Evolutionary conservation across 2,113 vertebrate genomes (phyloP).

Genomic region (Siniperca knerii): DNA sequence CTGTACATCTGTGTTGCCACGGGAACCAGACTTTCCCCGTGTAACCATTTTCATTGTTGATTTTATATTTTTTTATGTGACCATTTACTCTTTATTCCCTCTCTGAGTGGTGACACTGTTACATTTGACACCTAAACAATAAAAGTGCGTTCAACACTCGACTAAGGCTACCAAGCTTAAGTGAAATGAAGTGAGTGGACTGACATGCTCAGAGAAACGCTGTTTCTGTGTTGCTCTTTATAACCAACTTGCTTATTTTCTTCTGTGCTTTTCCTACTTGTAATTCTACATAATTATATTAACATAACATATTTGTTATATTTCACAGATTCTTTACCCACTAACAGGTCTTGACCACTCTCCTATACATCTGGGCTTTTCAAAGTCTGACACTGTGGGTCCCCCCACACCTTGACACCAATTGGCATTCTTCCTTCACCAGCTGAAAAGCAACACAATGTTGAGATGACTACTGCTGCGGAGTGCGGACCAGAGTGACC

Average conservation of each 20-base stretch:
- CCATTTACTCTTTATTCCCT: slow-evolving; percentile 80
- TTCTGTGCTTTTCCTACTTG: background rate
- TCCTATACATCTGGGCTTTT: background rate
- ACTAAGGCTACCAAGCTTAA: slow-evolving; percentile 23
- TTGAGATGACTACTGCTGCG: background rate
- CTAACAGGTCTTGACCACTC: background rate
- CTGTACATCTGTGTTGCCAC: slow-evolving; percentile 73
- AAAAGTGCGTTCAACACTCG: slow-evolving; percentile 84
- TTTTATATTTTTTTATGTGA: slow-evolving; percentile 88
- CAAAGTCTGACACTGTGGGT: background rate
- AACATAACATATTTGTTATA: background rate
- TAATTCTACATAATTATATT: background rate
- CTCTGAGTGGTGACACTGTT: slow-evolving; percentile 84
- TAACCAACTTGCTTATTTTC: slow-evolving; percentile 13
- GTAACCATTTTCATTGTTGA: slow-evolving; percentile 83
- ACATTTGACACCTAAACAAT: slow-evolving; percentile 85
- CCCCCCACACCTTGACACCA: background rate
- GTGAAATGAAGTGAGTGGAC: slow-evolving; percentile 28
- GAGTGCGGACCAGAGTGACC: background rate
- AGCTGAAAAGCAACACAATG: background rate
- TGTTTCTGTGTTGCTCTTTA: background rate
- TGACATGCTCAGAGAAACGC: background rate
- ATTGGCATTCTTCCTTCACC: background rate
- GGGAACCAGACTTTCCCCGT: slow-evolving; percentile 68
- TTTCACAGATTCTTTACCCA: background rate